Percentiles rank a stretch among this genome's conserved stretches.
These are phyloP conservation scores for Arctia plantaginis DNA, from an alignment of 2,888 invertebrate species.

Conservation along the genomic window DNA sequence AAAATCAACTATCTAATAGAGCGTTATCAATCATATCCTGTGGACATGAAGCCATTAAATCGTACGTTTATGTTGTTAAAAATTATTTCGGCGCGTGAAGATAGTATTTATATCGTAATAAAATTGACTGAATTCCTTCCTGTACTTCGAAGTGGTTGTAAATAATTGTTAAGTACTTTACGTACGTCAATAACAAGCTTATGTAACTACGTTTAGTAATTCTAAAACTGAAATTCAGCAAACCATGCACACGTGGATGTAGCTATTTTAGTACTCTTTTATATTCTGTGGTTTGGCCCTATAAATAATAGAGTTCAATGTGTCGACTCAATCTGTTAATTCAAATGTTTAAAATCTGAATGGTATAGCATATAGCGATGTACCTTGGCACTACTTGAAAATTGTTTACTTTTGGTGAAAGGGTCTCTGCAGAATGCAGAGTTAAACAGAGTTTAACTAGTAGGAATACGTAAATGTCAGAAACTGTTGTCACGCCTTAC, in stretches of 20 bases:
- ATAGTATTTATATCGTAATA: slow-evolving; percentile 18
- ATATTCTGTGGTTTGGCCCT: neutral
- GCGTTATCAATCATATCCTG: slow-evolving; percentile 19
- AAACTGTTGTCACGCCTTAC: neutral
- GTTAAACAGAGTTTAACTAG: no score
- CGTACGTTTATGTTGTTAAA: slow-evolving; percentile 18
- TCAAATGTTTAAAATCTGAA: no score
- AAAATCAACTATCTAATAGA: slow-evolving; percentile 1
- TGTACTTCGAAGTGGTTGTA: slow-evolving; percentile 1
- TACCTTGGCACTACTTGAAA: no score
- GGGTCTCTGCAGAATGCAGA: no score
- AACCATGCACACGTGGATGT: neutral
- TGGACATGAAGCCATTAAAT: slow-evolving; percentile 19
- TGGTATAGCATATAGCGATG: no score
- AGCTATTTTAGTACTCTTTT: neutral
- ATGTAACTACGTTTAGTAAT: slow-evolving; percentile 4
- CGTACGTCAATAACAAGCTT: neutral
- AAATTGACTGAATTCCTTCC: slow-evolving; percentile 15
- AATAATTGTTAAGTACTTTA: slow-evolving; percentile 12
- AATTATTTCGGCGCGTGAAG: slow-evolving; percentile 12
- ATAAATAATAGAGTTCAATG: neutral
- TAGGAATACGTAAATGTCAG: neutral
- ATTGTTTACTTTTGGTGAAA: no score
- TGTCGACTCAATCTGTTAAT: neutral
- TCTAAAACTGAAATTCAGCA: neutral